Percentiles rank a stretch among this genome's conserved stretches.
Evolutionary conservation across 2,113 vertebrate genomes (phyloP).

Genomic region (Lipotes vexillifer): DNA sequence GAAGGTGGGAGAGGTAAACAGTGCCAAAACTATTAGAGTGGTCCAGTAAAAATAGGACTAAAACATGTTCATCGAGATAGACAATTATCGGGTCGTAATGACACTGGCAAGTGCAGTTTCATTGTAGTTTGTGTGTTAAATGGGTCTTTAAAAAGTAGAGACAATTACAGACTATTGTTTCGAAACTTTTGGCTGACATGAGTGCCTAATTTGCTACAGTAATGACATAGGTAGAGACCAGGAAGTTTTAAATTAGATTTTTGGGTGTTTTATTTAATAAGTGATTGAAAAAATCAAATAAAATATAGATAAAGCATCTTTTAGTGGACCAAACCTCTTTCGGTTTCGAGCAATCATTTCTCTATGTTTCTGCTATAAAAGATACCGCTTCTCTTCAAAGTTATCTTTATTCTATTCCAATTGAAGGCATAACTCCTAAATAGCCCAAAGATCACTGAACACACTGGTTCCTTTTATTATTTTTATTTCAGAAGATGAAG

Average conservation of each 20-base stretch:
- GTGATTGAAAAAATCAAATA: background rate
- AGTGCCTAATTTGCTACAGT: background rate
- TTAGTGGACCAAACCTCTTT: background rate
- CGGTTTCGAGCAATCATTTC: background rate
- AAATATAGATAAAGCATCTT: background rate
- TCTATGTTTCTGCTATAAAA: background rate
- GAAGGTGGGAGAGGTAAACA: background rate
- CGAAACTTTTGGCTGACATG: background rate
- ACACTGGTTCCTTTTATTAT: conserved; percentile 2
- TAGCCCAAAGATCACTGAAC: background rate
- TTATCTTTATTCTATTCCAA: background rate
- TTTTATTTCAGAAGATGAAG: conserved; percentile 15
- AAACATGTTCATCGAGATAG: background rate
- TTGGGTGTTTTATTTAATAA: background rate
- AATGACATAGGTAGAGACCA: background rate
- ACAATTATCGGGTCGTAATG: background rate
- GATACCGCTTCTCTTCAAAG: background rate
- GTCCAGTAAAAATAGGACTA: background rate
- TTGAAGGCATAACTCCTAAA: background rate
- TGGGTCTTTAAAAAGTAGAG: background rate
- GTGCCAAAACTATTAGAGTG: background rate
- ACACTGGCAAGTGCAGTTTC: background rate
- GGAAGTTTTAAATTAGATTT: background rate
- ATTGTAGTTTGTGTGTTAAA: background rate
- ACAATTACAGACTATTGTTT: background rate